These are phyloP conservation scores for Sebastes aleutianus DNA, from an alignment of 2,797 vertebrate genomes.

Conservation along the genomic window DNA sequence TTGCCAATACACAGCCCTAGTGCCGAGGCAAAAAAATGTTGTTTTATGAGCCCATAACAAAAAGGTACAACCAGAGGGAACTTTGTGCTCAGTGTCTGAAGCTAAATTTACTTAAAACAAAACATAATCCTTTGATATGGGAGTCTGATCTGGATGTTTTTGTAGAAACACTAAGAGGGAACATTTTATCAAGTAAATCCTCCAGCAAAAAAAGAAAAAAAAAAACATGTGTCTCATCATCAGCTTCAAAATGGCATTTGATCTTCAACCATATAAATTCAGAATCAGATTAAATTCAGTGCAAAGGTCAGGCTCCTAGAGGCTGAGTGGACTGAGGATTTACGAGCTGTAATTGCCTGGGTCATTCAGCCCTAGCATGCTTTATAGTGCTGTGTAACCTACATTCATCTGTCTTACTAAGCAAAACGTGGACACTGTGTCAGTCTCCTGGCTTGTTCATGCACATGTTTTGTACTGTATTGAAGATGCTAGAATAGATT, in stretches of 20 bases:
- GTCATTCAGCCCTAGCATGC: slow-evolving; percentile 3
- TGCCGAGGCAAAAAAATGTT: background rate
- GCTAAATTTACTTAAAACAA: background rate
- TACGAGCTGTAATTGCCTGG: slow-evolving; percentile 18
- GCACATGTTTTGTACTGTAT: background rate
- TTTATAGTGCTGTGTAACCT: slow-evolving; percentile 18
- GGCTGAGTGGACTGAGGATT: slow-evolving; percentile 9
- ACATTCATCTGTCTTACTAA: slow-evolving; percentile 28
- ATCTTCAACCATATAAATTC: background rate
- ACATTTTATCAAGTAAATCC: background rate
- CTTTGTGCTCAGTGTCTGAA: background rate
- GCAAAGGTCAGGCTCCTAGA: slow-evolving; percentile 1
- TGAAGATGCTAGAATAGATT: background rate
- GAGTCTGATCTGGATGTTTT: background rate
- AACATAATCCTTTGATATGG: background rate
- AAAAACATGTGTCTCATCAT: background rate
- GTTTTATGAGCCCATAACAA: background rate
- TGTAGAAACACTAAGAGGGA: background rate
- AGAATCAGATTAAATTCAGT: background rate
- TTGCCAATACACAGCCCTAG: too few species aligned
- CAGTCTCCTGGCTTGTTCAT: background rate
- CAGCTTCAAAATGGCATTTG: background rate
- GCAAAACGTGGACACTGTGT: background rate
- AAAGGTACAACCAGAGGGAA: background rate
- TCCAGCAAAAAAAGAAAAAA: background rate